Conservation (phyloP, 2,888 invertebrate genomes). For the Ditula angustiorana region DNA sequence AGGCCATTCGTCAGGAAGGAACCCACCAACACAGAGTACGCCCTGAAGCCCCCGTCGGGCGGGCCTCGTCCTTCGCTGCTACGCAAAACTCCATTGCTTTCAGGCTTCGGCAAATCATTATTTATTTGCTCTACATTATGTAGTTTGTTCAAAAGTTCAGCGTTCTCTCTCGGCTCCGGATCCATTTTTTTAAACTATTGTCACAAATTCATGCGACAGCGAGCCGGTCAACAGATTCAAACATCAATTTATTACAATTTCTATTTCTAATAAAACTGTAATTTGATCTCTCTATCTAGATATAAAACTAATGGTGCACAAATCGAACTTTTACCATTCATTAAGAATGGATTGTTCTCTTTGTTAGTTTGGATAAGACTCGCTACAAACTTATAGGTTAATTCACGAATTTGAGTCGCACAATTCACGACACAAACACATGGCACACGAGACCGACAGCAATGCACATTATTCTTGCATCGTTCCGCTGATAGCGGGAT, state of each 20-base stretch:
- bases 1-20: slow-evolving; percentile 96
- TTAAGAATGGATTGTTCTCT: background rate
- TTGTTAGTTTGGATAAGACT: slow-evolving; percentile 4
- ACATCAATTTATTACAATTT: slow-evolving; percentile 18
- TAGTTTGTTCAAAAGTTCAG: slow-evolving; percentile 59
- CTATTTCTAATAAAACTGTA: slow-evolving; percentile 34
- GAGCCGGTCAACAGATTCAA: background rate
- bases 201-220: slow-evolving; percentile 7
- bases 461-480: slow-evolving; percentile 13
- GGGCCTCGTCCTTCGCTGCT: slow-evolving; percentile 65
- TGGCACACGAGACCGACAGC: slow-evolving; percentile 19
- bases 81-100: slow-evolving; percentile 54
- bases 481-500: slow-evolving; percentile 27
- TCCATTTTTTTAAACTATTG: slow-evolving; percentile 54
- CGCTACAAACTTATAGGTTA: slow-evolving; percentile 11
- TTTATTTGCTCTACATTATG: slow-evolving; percentile 37
- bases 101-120: slow-evolving; percentile 49
- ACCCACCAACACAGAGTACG: slow-evolving; percentile 92
- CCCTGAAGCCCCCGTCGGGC: slow-evolving; percentile 92
- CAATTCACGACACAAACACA: slow-evolving; percentile 18
- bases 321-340: slow-evolving; percentile 29
- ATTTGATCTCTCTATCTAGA: slow-evolving; percentile 35
- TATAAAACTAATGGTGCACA: slow-evolving; percentile 25
- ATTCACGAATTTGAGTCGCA: slow-evolving; percentile 9
- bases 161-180: slow-evolving; percentile 64